Conservation (phyloP, 1,140 invertebrate genomes). For the Alviniconcha marisindica region DNA sequence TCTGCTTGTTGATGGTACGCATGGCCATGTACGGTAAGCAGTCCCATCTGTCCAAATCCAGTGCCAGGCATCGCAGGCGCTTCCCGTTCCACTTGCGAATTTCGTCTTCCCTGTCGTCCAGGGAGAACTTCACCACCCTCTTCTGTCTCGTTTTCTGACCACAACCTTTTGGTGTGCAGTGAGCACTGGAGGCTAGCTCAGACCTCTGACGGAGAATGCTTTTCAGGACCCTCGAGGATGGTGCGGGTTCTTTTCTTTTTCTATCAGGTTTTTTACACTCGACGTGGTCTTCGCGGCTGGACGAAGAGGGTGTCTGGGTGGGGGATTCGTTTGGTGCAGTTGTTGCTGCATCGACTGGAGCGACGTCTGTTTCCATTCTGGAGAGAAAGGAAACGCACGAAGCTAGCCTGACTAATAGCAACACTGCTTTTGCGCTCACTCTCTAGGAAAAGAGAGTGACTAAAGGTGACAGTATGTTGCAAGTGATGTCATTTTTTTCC, state of each 20-base stretch:
- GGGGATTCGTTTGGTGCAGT: not conserved
- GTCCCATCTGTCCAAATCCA: constrained; percentile 20
- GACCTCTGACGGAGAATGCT: constrained; percentile 2
- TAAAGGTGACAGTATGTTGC: too few species aligned
- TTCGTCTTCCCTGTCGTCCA: not conserved
- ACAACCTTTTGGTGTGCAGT: too few species aligned
- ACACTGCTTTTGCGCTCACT: too few species aligned
- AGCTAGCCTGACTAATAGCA: too few species aligned
- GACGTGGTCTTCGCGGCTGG: not conserved
- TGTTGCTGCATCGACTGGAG: not conserved
- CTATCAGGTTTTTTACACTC: not conserved
- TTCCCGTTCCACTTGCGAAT: not conserved
- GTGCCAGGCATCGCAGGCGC: not conserved
- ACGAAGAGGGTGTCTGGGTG: not conserved
- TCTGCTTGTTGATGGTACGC: not conserved
- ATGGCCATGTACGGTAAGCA: not conserved
- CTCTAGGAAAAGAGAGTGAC: too few species aligned
- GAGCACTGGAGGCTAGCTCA: not conserved
- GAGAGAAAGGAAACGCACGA: not conserved
- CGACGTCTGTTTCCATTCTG: constrained; percentile 11
- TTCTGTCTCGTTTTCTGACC: not conserved
- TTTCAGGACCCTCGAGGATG: not conserved
- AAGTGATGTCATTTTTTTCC: too few species aligned
- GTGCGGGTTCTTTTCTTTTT: not conserved
- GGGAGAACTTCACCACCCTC: not conserved